phyloP scores from a whole-genome alignment of 2,113 vertebrate species.

The Pedionomus torquatus region DNA sequence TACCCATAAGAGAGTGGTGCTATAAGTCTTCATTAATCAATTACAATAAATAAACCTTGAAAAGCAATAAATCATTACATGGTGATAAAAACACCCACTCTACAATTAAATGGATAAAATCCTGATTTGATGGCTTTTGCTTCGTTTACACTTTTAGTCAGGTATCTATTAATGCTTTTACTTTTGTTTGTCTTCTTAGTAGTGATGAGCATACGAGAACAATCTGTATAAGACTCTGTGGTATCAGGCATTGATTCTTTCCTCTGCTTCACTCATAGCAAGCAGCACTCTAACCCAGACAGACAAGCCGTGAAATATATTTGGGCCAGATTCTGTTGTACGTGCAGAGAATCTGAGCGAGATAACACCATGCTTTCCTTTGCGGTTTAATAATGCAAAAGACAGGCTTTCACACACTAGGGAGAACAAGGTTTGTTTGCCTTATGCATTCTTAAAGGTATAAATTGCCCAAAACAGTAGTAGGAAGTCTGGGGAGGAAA shows the following conservation, averaged over 20 bases:
- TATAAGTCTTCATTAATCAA: constrained; percentile 18
- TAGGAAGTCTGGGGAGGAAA: constrained; percentile 68
- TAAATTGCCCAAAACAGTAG: constrained; percentile 63
- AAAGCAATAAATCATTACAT: constrained; percentile 15
- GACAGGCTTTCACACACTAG: constrained; percentile 25
- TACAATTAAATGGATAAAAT: constrained; percentile 37
- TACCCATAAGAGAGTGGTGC: neutral
- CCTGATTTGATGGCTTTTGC: neutral
- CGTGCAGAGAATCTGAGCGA: neutral
- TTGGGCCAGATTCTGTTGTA: constrained; percentile 35
- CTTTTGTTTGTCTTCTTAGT: constrained; percentile 11
- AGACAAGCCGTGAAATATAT: constrained; percentile 50
- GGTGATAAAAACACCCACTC: neutral
- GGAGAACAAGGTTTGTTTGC: constrained; percentile 50
- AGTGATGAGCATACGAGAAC: constrained; percentile 18
- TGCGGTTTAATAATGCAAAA: constrained; percentile 48
- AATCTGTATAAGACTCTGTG: neutral
- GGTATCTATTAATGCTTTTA: constrained; percentile 7
- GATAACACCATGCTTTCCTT: constrained; percentile 13
- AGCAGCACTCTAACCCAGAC: constrained; percentile 23
- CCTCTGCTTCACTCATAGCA: neutral
- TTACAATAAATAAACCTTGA: constrained; percentile 30
- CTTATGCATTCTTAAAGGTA: constrained; percentile 61
- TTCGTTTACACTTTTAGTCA: neutral
- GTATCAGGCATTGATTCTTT: constrained; percentile 43